Evolutionary conservation across 2,797 vertebrate genomes (phyloP).

Genomic region (Eulemur mongoz): DNA sequence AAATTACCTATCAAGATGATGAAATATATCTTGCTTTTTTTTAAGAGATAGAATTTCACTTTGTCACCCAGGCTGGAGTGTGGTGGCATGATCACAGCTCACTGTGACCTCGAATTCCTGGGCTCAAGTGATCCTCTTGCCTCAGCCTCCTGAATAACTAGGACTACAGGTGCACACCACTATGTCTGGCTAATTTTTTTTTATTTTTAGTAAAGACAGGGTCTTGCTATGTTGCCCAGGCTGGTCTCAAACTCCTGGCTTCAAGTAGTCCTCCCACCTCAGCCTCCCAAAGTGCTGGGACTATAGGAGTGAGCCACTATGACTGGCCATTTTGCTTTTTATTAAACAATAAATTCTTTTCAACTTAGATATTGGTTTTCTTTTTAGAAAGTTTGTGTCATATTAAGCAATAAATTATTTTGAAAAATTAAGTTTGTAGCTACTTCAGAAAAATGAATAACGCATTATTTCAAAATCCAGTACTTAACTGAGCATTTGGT

Average conservation of each 20-base stretch:
- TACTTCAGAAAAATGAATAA: conserved; percentile 13
- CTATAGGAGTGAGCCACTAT: not conserved
- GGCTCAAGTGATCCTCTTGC: not conserved
- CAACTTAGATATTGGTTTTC: conserved; percentile 9
- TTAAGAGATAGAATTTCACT: not conserved
- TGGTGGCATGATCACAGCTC: too few species aligned
- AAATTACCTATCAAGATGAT: not conserved
- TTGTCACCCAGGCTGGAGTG: too few species aligned
- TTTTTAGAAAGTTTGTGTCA: conserved; percentile 35
- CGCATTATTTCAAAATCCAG: not conserved
- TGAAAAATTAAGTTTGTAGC: not conserved
- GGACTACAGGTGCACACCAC: not conserved
- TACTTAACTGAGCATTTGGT: not conserved
- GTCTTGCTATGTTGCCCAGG: not conserved
- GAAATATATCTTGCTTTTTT: conserved; percentile 8
- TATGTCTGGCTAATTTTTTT: not conserved
- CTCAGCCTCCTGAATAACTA: not conserved
- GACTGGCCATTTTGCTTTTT: not conserved
- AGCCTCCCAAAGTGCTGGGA: not conserved
- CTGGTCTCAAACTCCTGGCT: not conserved
- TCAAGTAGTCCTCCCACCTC: not conserved
- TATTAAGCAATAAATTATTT: conserved; percentile 17
- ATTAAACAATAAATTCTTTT: conserved; percentile 3
- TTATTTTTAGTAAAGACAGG: not conserved
- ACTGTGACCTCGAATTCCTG: too few species aligned